Percentiles rank a stretch among this genome's conserved stretches.
phyloP scores from a whole-genome alignment of 2,113 vertebrate genomes.

The Hemicordylus capensis region DNA sequence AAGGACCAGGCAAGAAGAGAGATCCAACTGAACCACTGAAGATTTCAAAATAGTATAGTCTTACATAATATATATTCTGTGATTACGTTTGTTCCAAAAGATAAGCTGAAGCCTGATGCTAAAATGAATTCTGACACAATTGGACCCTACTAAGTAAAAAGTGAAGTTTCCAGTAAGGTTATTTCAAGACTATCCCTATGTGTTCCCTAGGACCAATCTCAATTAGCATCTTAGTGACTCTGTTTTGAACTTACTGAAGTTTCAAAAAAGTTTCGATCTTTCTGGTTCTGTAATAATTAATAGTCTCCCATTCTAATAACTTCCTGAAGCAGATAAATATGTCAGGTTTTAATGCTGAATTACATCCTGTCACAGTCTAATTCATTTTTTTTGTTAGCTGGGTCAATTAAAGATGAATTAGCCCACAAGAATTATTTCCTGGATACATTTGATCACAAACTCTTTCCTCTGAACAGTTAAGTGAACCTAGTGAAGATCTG shows the following conservation, averaged over 20 bases:
- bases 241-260: too few species aligned
- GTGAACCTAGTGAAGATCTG: background rate
- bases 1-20: background rate
- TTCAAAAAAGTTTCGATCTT: background rate
- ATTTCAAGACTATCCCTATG: too few species aligned
- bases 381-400: background rate
- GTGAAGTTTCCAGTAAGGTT: too few species aligned
- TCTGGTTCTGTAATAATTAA: background rate
- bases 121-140: background rate
- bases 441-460: background rate
- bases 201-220: background rate
- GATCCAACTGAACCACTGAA: background rate
- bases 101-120: background rate
- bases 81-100: background rate
- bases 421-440: background rate
- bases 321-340: background rate
- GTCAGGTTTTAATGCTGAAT: slow-evolving; percentile 23
- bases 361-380: background rate
- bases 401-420: background rate
- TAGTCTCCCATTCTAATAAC: background rate
- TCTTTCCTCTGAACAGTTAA: background rate
- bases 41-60: background rate
- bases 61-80: background rate
- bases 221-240: background rate
- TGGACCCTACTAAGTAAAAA: too few species aligned